These are phyloP conservation scores for Poeciliopsis occidentalis DNA, from an alignment of 2,113 vertebrate species.

Conservation along the genomic window DNA sequence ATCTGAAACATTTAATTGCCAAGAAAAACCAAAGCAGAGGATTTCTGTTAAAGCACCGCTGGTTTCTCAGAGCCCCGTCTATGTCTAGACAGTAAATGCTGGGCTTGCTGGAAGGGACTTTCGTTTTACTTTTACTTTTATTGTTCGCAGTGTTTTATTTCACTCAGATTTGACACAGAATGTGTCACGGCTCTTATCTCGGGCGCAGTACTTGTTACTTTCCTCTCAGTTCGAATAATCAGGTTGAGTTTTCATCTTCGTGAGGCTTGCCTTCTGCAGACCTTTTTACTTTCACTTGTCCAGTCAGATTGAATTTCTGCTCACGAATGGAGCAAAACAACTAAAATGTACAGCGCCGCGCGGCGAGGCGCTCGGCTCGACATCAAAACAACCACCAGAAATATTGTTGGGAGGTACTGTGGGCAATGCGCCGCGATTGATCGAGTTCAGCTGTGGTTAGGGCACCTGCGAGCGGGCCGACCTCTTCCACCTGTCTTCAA, in stretches of 20 bases:
- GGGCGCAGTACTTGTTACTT: background rate
- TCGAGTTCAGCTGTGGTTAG: slow-evolving; percentile 26
- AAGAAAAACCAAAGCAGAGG: background rate
- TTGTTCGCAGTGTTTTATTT: slow-evolving; percentile 13
- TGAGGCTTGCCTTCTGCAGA: slow-evolving; percentile 27
- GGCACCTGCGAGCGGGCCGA: slow-evolving; percentile 18
- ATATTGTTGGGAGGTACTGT: background rate
- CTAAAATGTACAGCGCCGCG: background rate
- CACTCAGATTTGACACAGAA: slow-evolving; percentile 21
- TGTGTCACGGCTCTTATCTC: slow-evolving; percentile 32
- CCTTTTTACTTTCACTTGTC: slow-evolving; percentile 13
- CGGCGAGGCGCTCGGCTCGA: background rate
- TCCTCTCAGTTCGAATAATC: slow-evolving; percentile 25
- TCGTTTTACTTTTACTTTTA: slow-evolving; percentile 31
- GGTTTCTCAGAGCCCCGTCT: background rate
- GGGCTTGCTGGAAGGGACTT: slow-evolving; percentile 26
- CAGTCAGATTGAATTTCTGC: background rate
- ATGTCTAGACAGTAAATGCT: background rate
- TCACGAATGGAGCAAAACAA: background rate
- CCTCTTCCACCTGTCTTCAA: background rate
- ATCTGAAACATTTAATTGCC: background rate
- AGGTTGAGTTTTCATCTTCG: slow-evolving; percentile 10
- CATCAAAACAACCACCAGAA: background rate
- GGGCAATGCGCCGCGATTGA: background rate
- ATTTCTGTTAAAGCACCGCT: slow-evolving; percentile 4